Percentiles rank a stretch among this genome's conserved stretches.
Conservation (phyloP, 2,113 vertebrate genomes). For the Petrocephalus microphthalmus region DNA sequence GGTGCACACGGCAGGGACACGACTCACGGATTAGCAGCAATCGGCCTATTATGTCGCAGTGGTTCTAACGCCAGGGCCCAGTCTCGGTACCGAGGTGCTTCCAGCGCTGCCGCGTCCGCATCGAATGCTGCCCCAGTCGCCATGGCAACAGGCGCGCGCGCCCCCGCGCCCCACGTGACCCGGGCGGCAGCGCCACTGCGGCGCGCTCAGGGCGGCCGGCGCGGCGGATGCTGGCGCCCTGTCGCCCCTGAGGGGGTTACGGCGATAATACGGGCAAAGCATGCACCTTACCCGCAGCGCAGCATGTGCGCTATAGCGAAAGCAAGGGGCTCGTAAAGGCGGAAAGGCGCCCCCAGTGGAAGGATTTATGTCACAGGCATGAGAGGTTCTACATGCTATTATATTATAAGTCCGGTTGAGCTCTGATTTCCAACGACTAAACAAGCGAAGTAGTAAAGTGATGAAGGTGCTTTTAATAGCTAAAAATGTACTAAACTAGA, state of each 20-base stretch:
- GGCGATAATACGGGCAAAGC: neutral
- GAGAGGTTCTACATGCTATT: neutral
- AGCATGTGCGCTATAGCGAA: neutral
- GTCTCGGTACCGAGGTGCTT: neutral
- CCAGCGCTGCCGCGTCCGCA: neutral
- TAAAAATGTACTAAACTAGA: neutral
- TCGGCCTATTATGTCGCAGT: neutral
- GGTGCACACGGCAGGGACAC: neutral
- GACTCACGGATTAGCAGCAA: neutral
- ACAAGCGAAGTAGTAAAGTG: neutral
- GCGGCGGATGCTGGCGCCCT: neutral
- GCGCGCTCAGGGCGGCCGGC: neutral
- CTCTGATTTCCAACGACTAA: neutral
- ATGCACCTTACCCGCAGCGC: neutral
- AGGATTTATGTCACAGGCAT: neutral
- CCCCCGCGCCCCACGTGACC: neutral
- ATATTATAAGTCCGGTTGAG: neutral
- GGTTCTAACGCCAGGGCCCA: neutral
- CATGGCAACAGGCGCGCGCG: slow-evolving; percentile 6
- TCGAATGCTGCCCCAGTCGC: slow-evolving; percentile 3
- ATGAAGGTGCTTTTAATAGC: neutral
- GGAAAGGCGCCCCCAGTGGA: neutral
- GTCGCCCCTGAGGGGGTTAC: neutral
- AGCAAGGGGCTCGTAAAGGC: neutral
- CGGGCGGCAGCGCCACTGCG: neutral